Evolutionary conservation across 1,140 invertebrate species (phyloP).

Genomic region (Capitella teleta): DNA sequence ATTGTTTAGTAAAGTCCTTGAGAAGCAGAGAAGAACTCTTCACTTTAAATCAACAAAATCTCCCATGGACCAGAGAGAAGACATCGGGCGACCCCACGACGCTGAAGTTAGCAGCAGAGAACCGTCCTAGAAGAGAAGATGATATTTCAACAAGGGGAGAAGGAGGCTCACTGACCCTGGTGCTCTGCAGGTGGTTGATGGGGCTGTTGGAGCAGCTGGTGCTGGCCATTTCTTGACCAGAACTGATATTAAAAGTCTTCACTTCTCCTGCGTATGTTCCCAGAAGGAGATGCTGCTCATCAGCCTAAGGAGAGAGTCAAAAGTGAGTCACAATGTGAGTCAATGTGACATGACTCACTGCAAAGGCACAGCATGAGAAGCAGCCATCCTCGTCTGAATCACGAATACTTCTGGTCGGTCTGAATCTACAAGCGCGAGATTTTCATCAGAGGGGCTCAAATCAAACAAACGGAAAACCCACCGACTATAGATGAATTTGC

Average conservation of each 20-base stretch:
- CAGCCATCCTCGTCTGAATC: slow-evolving; percentile 63
- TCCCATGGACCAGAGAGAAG: slow-evolving; percentile 70
- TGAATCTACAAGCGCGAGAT: slow-evolving; percentile 48
- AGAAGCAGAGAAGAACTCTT: slow-evolving; percentile 19
- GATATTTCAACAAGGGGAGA: not conserved
- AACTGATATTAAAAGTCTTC: slow-evolving; percentile 71
- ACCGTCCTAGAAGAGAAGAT: slow-evolving; percentile 48
- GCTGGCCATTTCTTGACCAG: not conserved
- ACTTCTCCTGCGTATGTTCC: slow-evolving; percentile 81
- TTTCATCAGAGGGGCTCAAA: too few relatives aligned
- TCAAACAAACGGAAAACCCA: slow-evolving; percentile 8
- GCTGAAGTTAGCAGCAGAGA: slow-evolving; percentile 73
- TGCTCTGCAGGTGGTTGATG: not conserved
- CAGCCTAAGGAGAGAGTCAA: slow-evolving; percentile 48
- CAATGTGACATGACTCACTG: slow-evolving; percentile 44
- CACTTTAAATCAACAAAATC: slow-evolving; percentile 59
- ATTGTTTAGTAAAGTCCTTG: slow-evolving; percentile 14
- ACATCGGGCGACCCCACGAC: slow-evolving; percentile 67
- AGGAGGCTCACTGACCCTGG: too few relatives aligned
- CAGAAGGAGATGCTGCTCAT: slow-evolving; percentile 66
- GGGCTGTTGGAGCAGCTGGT: not conserved
- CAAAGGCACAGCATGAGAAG: slow-evolving; percentile 71
- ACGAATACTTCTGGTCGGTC: slow-evolving; percentile 70
- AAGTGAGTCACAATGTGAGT: not conserved
- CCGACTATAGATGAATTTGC: slow-evolving; percentile 72